Evolutionary conservation across 2,113 vertebrate species (phyloP), one percentile per base, ranked within the genome.

Genomic region (Eubucco bourcierii): DNA sequence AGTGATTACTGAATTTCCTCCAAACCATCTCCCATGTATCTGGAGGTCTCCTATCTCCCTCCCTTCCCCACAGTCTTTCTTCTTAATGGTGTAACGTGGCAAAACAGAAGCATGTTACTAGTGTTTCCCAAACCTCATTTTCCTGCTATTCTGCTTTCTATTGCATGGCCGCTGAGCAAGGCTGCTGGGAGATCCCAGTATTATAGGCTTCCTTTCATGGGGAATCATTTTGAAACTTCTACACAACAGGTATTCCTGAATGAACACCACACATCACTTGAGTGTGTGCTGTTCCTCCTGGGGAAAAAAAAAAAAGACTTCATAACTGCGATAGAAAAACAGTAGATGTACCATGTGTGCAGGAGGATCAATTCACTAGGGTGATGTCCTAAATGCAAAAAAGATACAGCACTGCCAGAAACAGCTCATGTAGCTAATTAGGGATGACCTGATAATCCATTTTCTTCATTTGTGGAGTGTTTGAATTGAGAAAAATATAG

Each of bases 101-200:
- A 84, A 80, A 67, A 56, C n/a, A 87, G 61, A 46, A 76, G 7
- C 25, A 2, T 5, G 9, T 60, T 78, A 18, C 9, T 15, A 4
- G 4, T 39, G 16, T 59, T 80, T 77, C 19, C 41, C 70, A 76
- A 47, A 84, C 8, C 20, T 67, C 24, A 25, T 29, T 34, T 68
- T 68, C 17, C 41, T 59, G n/a, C 17, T 8, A 15, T 39, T 24
- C 41, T n/a, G 12, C 56, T 61, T 84, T 89, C 59, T 41, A 0
- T 65, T 0, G 0, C 11, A 21, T 7, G 5, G 11, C 18, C 39
- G 24, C 1, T 3, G 80, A 86, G 21, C 41, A 53, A 34, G 18
- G 21, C 46, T 67, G 29, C 59, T 59, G 29, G 44, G 2, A 0
- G 27, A 31, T 34, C 41, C 53, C 25, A 15, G 33, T 44, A 23